Evolutionary conservation across 2,888 invertebrate genomes (phyloP), one percentile per base, ranked within the genome.

Genomic region (Sialis fuliginosa): DNA sequence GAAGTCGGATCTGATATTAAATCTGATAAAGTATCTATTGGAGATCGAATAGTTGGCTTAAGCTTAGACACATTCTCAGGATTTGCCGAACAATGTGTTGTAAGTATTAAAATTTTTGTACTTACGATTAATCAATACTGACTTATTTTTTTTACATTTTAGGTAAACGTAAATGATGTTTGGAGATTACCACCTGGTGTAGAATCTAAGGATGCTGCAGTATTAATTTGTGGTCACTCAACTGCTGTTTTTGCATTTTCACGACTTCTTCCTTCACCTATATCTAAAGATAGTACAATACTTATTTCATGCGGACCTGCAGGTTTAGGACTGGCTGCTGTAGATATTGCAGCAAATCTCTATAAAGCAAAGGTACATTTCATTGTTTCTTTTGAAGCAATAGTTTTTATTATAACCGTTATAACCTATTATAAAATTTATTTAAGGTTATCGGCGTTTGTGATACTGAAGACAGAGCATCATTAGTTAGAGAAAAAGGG

Each of bases 401-500:
- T n/a, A n/a, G 46, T 48, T 41, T 6, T 12, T 40, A 40, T 41
- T 22, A 22, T 22, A 22, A 22, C 22, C 22, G 22, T 12, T 31
- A 33, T 33, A 10, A 7, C 12, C 7, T 33, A n/a, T 5, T 12
- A 33, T 30, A 33, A 33, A 12, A 32, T 6, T 9, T 31, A 34
- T 56, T 54, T 37, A 53, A 79, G 77, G 80, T 81, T 4, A 75
- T 81, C 53, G 80, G 74, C n/a, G 72, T 79, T n/a, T 75, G 76
- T 50, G 73, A 73, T 39, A 69, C 74, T 0, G 76, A 76, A 58
- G 73, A 74, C 47, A 71, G 73, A 51, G 72, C 74, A 6, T 64
- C 68, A 34, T 55, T 75, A 10, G 66, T 77, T 8, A 60, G 78
- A 48, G 67, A 73, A 41, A 70, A 70, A 56, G 81, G 81, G 34